Evolutionary conservation across 37 sponge, comb jelly and placozoan species (phyloP).

Genomic region (Cliona cf. orientalis): DNA sequence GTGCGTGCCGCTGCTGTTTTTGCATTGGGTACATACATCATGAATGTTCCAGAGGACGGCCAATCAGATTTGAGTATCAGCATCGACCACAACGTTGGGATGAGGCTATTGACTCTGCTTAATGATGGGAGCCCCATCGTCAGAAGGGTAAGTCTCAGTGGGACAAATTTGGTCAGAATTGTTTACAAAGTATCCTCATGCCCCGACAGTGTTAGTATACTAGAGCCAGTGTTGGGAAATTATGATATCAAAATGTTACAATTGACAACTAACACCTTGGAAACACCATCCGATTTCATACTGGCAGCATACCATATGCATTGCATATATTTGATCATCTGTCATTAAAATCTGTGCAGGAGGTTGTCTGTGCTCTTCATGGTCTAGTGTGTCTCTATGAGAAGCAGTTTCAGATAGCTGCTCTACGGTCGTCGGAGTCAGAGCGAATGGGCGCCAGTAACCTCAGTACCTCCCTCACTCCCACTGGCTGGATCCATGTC

Average conservation of each 20-base stretch:
- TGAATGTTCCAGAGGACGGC: constrained; percentile 47
- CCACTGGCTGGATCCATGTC: constrained; percentile 80
- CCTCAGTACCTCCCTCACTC: constrained; percentile 68
- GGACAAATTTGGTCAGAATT: not conserved
- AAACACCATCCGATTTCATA: not conserved
- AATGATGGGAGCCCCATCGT: constrained; percentile 86
- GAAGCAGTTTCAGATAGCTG: constrained; percentile 83
- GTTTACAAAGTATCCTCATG: not conserved
- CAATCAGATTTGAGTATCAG: constrained; percentile 62
- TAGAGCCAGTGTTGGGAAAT: not conserved
- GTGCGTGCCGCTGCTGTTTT: constrained; percentile 91
- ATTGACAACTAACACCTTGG: not conserved
- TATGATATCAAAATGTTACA: not conserved
- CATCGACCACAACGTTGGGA: constrained; percentile 80
- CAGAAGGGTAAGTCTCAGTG: constrained; percentile 69
- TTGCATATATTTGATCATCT: no score
- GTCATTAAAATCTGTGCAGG: no score
- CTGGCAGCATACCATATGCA: no score
- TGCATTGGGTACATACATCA: constrained; percentile 90
- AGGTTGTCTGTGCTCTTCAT: constrained; percentile 84
- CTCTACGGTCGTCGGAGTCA: constrained; percentile 45
- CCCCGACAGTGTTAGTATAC: not conserved
- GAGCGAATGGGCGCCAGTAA: constrained; percentile 24
- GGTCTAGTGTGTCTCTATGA: constrained; percentile 79
- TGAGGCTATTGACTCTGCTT: constrained; percentile 59